A percentile compares a stretch with the other conserved stretches of the same genome.
phyloP scores from a whole-genome alignment of 2,888 invertebrate species.

The Agrochola circellaris region DNA sequence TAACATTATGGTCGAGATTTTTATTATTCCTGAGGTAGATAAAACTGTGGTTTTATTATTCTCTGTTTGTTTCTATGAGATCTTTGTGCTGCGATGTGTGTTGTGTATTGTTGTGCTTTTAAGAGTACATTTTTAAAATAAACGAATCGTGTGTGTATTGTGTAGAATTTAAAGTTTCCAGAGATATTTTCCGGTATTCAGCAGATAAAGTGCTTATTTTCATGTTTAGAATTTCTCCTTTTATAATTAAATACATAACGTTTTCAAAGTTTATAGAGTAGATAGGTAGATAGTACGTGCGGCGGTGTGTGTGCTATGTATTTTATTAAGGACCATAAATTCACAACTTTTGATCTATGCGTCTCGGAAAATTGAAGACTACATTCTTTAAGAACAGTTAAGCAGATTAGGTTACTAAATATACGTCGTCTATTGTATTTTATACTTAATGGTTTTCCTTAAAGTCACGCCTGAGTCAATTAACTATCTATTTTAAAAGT shows the following conservation, averaged over 20 bases:
- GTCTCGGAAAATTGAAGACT: not conserved
- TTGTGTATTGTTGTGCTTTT: conserved; percentile 19
- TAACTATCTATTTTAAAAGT: not conserved
- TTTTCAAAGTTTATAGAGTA: not conserved
- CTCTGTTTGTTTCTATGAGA: conserved; percentile 7
- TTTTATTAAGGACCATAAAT: not conserved
- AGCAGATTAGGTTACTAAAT: too few relatives aligned
- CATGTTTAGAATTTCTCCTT: not conserved
- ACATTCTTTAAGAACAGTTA: too few relatives aligned
- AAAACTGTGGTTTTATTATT: conserved; percentile 40
- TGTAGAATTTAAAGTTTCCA: not conserved
- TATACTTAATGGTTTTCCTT: too few relatives aligned
- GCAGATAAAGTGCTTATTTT: not conserved
- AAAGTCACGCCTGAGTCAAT: too few relatives aligned
- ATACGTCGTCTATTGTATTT: too few relatives aligned
- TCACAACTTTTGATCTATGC: not conserved
- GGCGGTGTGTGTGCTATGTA: not conserved
- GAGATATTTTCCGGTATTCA: not conserved
- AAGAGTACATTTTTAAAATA: not conserved
- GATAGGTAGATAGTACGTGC: not conserved
- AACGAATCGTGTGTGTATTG: not conserved
- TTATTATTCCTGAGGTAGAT: conserved; percentile 34
- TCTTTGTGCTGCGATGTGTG: conserved; percentile 19
- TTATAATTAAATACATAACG: not conserved
- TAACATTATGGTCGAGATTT: conserved; percentile 50